Conservation (phyloP, 2,797 vertebrate species). For the Manis crassicaudata region DNA sequence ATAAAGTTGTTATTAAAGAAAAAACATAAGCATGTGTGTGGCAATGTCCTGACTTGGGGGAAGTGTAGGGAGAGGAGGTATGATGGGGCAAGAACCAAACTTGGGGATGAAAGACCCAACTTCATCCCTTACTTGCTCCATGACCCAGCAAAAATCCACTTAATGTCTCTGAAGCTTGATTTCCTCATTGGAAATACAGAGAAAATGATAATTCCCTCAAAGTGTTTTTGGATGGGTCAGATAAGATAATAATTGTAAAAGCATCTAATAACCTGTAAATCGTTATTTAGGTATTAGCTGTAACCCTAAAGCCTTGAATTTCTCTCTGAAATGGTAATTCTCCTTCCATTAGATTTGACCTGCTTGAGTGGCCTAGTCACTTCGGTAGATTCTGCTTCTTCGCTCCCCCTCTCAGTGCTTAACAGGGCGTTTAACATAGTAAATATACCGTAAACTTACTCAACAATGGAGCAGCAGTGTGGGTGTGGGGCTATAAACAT, state of each 20-base stretch:
- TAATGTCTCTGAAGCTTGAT: neutral
- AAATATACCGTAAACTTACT: neutral
- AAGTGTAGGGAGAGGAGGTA: neutral
- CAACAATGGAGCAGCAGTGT: neutral
- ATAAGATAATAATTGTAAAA: neutral
- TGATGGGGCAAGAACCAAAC: neutral
- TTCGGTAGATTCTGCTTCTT: neutral
- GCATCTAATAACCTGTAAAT: neutral
- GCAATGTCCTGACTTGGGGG: neutral
- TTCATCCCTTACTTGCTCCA: neutral
- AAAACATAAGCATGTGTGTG: neutral
- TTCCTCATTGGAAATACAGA: neutral
- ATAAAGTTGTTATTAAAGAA: neutral
- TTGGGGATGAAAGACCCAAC: neutral
- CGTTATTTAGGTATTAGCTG: neutral
- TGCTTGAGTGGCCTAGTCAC: neutral
- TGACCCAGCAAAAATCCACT: neutral
- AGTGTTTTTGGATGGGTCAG: neutral
- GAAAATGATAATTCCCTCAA: neutral
- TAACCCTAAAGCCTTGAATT: neutral
- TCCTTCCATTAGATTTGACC: neutral
- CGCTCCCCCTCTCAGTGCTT: neutral
- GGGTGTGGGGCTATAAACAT: neutral
- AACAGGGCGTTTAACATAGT: neutral
- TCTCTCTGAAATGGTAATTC: constrained; percentile 2